These are phyloP conservation scores for Ptychoptera albimana DNA, from an alignment of 2,888 invertebrate species.

Conservation along the genomic window DNA sequence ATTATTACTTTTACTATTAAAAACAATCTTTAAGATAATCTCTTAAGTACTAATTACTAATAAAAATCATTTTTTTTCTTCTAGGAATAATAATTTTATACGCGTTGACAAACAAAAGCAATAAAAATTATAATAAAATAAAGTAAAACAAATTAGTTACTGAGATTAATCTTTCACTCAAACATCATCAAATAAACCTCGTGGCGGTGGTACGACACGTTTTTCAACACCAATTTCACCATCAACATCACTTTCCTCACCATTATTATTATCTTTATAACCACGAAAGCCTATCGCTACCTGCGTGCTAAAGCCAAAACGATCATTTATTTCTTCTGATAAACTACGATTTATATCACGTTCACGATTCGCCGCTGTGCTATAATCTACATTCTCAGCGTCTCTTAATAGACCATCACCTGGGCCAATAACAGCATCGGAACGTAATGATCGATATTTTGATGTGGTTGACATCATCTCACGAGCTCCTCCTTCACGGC, in stretches of 20 bases:
- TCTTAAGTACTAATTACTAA: too few species aligned
- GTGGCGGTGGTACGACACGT: slow-evolving; percentile 51
- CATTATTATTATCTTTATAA: slow-evolving; percentile 20
- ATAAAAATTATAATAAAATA: too few species aligned
- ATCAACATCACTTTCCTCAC: slow-evolving; percentile 24
- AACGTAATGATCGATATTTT: slow-evolving; percentile 9
- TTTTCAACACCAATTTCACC: slow-evolving; percentile 16
- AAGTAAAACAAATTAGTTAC: not conserved
- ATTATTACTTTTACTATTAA: too few species aligned
- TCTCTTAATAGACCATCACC: slow-evolving; percentile 54
- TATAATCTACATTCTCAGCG: slow-evolving; percentile 55
- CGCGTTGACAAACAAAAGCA: too few species aligned
- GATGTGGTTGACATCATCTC: not conserved
- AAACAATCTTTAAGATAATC: too few species aligned
- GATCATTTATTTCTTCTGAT: slow-evolving; percentile 41
- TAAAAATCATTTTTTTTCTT: too few species aligned
- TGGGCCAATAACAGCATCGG: slow-evolving; percentile 14
- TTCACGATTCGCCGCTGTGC: slow-evolving; percentile 35
- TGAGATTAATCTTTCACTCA: slow-evolving; percentile 23
- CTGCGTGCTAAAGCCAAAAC: slow-evolving; percentile 49
- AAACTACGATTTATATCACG: slow-evolving; percentile 26
- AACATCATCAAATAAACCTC: slow-evolving; percentile 73
- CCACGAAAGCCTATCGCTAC: slow-evolving; percentile 29
- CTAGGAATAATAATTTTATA: too few species aligned
- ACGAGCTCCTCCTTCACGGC: slow-evolving; percentile 23